Percentiles rank a stretch among this genome's conserved stretches.
phyloP scores from a whole-genome alignment of 35 echinoderm and acorn worm genomes.

The Acanthaster planci region DNA sequence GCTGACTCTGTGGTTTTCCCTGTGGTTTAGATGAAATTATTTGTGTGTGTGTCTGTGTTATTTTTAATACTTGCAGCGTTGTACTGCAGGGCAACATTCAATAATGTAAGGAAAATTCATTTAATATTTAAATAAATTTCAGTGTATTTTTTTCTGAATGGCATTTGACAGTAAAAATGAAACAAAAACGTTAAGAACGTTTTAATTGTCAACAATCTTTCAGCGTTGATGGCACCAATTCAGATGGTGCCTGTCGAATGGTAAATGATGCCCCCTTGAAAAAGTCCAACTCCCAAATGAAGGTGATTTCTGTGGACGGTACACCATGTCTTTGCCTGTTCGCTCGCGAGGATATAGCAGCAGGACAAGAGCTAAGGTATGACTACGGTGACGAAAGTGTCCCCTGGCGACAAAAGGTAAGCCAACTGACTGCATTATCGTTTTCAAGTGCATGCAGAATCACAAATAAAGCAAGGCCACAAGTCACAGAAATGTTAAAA shows the following conservation, averaged over 20 bases:
- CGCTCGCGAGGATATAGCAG: neutral
- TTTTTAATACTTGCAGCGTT: neutral
- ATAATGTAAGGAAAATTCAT: neutral
- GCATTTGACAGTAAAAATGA: neutral
- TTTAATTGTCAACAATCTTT: neutral
- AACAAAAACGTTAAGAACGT: neutral
- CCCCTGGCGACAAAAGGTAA: constrained; percentile 51
- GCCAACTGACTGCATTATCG: neutral
- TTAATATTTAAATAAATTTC: neutral
- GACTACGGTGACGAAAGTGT: constrained; percentile 35
- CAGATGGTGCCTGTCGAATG: constrained; percentile 37
- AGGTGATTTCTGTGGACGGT: neutral
- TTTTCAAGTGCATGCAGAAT: neutral
- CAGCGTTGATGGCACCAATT: constrained; percentile 40
- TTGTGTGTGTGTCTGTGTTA: neutral
- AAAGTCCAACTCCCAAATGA: constrained; percentile 9
- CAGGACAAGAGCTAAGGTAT: constrained; percentile 26
- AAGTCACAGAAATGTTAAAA: neutral
- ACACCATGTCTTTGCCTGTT: constrained; percentile 28
- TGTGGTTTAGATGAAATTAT: neutral
- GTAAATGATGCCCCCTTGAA: constrained; percentile 31
- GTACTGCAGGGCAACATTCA: neutral
- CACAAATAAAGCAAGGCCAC: neutral
- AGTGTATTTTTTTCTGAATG: neutral
- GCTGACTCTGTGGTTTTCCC: neutral